Conservation (phyloP, 37 sponge, comb jelly and placozoan genomes). For the Halichondria panicea region DNA sequence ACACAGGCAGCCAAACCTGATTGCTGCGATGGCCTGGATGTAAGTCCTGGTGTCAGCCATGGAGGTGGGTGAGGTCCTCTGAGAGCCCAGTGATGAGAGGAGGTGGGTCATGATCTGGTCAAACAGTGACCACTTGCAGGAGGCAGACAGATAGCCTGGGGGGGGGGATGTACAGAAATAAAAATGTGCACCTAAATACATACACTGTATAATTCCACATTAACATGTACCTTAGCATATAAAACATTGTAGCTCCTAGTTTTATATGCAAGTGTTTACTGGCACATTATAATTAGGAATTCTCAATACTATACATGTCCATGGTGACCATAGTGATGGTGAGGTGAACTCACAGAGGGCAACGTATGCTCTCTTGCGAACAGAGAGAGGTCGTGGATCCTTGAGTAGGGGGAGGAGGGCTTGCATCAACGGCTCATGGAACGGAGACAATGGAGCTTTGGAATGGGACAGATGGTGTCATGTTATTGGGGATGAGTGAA, state of each 20-base stretch:
- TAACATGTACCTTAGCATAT: no score
- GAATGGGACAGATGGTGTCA: no score
- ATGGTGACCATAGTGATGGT: no score
- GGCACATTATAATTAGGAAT: no score
- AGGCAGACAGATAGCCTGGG: slow-evolving; percentile 58
- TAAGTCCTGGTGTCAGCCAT: slow-evolving; percentile 68
- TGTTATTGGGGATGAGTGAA: no score
- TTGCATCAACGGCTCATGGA: slow-evolving; percentile 60
- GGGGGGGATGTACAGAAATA: neutral
- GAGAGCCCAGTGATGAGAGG: slow-evolving; percentile 28
- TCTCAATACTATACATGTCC: no score
- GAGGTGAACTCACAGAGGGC: slow-evolving; percentile 85
- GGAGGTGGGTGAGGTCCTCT: slow-evolving; percentile 33
- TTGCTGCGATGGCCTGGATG: slow-evolving; percentile 81
- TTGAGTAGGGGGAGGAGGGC: slow-evolving; percentile 57
- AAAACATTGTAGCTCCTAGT: no score
- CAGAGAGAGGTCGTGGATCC: slow-evolving; percentile 78
- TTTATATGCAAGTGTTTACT: no score
- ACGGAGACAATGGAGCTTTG: slow-evolving; percentile 42
- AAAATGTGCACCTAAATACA: neutral
- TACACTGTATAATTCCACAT: neutral
- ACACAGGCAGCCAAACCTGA: slow-evolving; percentile 41
- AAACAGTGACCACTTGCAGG: slow-evolving; percentile 59
- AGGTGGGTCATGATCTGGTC: slow-evolving; percentile 57
- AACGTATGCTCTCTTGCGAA: slow-evolving; percentile 91